phyloP scores from a whole-genome alignment of 2,113 vertebrate species.

The Ceratotherium simum region DNA sequence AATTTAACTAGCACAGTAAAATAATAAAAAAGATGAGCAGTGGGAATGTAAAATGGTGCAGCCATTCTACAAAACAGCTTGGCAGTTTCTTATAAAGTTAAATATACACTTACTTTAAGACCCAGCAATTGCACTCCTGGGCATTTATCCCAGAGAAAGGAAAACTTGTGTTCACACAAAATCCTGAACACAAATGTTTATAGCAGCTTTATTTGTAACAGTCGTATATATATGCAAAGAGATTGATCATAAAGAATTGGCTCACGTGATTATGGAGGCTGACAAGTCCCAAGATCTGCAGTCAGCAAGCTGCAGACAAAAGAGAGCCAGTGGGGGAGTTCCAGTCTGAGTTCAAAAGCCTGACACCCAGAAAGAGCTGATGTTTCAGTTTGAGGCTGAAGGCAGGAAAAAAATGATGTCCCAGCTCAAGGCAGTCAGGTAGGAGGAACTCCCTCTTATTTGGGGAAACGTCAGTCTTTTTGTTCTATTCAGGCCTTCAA shows the following conservation, averaged over 20 bases:
- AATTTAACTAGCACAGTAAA: neutral
- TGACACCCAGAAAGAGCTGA: neutral
- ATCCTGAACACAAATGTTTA: neutral
- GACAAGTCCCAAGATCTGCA: neutral
- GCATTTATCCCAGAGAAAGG: neutral
- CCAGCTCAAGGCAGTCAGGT: neutral
- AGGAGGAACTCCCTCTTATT: neutral
- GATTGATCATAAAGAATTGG: neutral
- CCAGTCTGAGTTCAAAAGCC: neutral
- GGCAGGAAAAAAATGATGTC: neutral
- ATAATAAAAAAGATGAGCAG: neutral
- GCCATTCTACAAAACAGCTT: neutral
- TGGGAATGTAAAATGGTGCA: neutral
- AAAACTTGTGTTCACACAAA: neutral
- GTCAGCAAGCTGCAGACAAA: neutral
- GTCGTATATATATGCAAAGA: neutral
- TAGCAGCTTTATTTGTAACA: neutral
- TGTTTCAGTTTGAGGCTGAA: neutral
- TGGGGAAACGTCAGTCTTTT: neutral
- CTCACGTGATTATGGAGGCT: neutral
- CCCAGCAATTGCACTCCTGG: neutral
- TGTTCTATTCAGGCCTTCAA: neutral
- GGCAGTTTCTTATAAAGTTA: conserved; percentile 6
- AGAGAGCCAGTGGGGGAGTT: neutral
- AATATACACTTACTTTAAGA: neutral